Conservation (phyloP, 1,140 invertebrate genomes). For the Drosophila sp. region DNA sequence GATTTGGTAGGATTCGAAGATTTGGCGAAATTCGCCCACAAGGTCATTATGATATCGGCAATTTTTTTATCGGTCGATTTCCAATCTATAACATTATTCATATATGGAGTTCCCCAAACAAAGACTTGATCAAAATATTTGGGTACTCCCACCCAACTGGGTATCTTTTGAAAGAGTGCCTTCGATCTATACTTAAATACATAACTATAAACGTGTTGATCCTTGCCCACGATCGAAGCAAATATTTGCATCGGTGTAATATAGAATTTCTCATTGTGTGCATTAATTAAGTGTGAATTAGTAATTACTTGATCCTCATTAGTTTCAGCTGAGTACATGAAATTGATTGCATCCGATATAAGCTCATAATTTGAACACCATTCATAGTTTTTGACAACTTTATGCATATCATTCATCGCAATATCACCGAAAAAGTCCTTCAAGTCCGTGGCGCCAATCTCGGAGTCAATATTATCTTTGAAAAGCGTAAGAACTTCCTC, state of each 20-base stretch:
- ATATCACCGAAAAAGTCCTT: conserved; percentile 86
- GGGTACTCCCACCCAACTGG: conserved; percentile 89
- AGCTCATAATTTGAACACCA: conserved; percentile 88
- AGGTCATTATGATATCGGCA: conserved; percentile 89
- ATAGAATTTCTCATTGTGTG: conserved; percentile 89
- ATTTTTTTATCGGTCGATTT: conserved; percentile 89
- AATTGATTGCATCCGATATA: conserved; percentile 88
- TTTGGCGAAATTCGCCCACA: conserved; percentile 90
- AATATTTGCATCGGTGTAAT: conserved; percentile 87
- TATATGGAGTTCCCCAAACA: conserved; percentile 90
- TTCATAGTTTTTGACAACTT: conserved; percentile 81
- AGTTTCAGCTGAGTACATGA: conserved; percentile 88
- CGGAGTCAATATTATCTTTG: conserved; percentile 84
- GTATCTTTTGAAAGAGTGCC: conserved; percentile 86
- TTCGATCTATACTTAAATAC: conserved; percentile 90
- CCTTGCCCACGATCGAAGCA: conserved; percentile 86
- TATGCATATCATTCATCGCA: conserved; percentile 84
- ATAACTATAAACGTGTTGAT: conserved; percentile 87
- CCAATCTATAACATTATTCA: conserved; percentile 87
- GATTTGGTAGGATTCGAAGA: conserved; percentile 88
- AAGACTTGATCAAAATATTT: conserved; percentile 91
- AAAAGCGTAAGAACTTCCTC: conserved; percentile 88
- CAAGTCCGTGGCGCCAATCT: conserved; percentile 85
- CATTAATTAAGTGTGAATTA: conserved; percentile 85
- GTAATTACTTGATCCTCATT: conserved; percentile 84